Evolutionary conservation across 2,113 vertebrate genomes (phyloP).

Genomic region (Engystomops pustulosus): DNA sequence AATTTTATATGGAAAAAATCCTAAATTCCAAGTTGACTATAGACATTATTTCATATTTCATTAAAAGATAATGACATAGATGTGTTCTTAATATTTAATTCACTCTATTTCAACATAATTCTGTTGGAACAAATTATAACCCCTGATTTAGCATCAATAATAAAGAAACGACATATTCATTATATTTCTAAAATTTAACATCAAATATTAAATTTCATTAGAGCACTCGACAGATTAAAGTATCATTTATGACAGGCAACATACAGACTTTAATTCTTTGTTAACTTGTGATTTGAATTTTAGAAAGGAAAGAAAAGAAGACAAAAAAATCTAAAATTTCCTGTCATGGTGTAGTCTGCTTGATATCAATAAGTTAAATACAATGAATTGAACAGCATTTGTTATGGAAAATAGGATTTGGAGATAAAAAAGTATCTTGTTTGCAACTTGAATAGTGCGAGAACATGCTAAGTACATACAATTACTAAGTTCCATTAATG

Average conservation of each 20-base stretch:
- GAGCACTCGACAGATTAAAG: slow-evolving; percentile 55
- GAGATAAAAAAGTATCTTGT: too few relatives aligned
- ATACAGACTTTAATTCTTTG: slow-evolving; percentile 51
- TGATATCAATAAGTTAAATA: too few relatives aligned
- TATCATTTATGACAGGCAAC: slow-evolving; percentile 54
- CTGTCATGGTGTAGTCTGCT: too few relatives aligned
- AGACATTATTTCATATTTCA: slow-evolving; percentile 48
- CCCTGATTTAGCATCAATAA: slow-evolving; percentile 59
- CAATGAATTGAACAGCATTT: too few relatives aligned
- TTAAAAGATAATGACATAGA: slow-evolving; percentile 48
- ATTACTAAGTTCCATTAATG: too few relatives aligned
- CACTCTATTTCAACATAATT: slow-evolving; percentile 57
- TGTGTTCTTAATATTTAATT: slow-evolving; percentile 58
- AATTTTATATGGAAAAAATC: slow-evolving; percentile 4
- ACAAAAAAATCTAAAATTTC: background rate
- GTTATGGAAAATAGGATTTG: too few relatives aligned
- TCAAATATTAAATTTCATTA: slow-evolving; percentile 61
- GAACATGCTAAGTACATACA: too few relatives aligned
- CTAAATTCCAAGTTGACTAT: slow-evolving; percentile 11
- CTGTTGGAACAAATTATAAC: slow-evolving; percentile 51
- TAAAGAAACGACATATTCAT: slow-evolving; percentile 59
- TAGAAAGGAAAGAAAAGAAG: background rate
- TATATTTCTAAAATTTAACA: slow-evolving; percentile 59
- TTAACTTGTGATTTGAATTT: slow-evolving; percentile 41
- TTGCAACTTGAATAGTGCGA: too few relatives aligned